phyloP scores from a whole-genome alignment of 2,888 invertebrate genomes.

The Suillia variegata region DNA sequence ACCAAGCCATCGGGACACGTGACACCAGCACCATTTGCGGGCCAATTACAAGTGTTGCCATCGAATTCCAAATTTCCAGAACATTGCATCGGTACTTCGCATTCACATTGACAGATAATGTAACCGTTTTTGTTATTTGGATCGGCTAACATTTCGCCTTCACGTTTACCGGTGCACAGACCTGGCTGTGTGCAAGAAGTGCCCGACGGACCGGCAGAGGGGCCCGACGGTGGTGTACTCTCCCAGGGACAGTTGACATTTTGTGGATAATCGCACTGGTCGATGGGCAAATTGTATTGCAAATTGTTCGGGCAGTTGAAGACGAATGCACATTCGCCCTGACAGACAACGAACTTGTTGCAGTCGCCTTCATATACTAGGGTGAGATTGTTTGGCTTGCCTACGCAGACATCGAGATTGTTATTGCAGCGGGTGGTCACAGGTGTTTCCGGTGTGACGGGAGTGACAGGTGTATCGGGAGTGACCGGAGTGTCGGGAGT shows the following conservation, averaged over 20 bases:
- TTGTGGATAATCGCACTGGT: conserved; percentile 33
- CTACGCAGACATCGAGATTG: conserved; percentile 25
- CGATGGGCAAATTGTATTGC: conserved; percentile 27
- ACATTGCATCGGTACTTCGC: conserved; percentile 31
- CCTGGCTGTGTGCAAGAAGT: conserved; percentile 27
- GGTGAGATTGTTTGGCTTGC: conserved; percentile 12
- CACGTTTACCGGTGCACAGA: conserved; percentile 28
- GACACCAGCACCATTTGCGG: conserved; percentile 25
- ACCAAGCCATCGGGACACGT: conserved; percentile 28
- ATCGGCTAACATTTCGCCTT: conserved; percentile 25
- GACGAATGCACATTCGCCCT: conserved; percentile 2
- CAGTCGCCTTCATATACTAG: conserved; percentile 24
- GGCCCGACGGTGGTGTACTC: conserved; percentile 29
- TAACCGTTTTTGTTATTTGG: conserved; percentile 16
- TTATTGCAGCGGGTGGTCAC: background rate
- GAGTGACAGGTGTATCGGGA: background rate
- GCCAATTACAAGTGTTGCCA: conserved; percentile 32
- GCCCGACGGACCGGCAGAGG: conserved; percentile 33
- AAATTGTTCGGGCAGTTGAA: conserved; percentile 33
- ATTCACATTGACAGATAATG: conserved; percentile 36
- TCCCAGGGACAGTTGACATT: conserved; percentile 31
- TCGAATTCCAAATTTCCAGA: conserved; percentile 27
- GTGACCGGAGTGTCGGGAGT: background rate
- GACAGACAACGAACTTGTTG: conserved; percentile 33
- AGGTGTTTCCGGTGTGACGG: background rate